Base-by-base conservation (phyloP, 92 coral and sea anemone genomes). In the Zoanthus solanderi region DNA sequence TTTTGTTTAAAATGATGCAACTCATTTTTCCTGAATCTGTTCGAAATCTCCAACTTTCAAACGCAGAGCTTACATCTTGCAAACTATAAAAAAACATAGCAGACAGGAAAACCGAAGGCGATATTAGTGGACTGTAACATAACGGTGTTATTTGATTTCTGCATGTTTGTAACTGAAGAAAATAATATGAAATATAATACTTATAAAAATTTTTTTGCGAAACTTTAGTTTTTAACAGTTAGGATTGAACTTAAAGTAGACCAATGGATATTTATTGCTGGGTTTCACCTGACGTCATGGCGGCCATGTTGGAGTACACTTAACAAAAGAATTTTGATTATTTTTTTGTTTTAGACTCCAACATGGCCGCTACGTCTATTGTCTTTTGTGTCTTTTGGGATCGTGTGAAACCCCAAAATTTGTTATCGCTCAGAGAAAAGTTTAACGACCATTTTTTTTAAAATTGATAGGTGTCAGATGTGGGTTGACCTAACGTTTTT, bases 281-380 rank as follows among this genome's bases (percentile, higher is more conserved):
- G 75, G 32, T 71, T 71, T 31, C 75, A 71, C 75, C 75, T 71
- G 50, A 71, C 75, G 75, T 71, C 75, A 71, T 71, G 48, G 48
- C 75, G 75, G 75, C 75, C 75, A 71, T 71, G 50, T 71, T 71
- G 75, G 75, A 71, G 29, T 31, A 71, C 48, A 71, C 50, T 71
- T 71, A 31, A 71, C 75, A 71, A 71, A 71, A 71, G 75, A 71
- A 71, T 71, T 71, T 71, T 71, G 75, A 71, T 71, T 71, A 71
- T 71, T 71, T 71, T 50, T 71, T 31, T 71, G 44, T 31, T 31
- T 71, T 37, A 1, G 42, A 37, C 42, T 37, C 42, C 42, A 37
- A 37, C 75, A 71, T 71, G 75, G 75, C 75, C 17, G 75, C 75
- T 31, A 71, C 8, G 75, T 71, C 46, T 71, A 29, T 71, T 71